Base-by-base conservation (phyloP, 1,140 invertebrate genomes). In the Hormaphis cornu region DNA sequence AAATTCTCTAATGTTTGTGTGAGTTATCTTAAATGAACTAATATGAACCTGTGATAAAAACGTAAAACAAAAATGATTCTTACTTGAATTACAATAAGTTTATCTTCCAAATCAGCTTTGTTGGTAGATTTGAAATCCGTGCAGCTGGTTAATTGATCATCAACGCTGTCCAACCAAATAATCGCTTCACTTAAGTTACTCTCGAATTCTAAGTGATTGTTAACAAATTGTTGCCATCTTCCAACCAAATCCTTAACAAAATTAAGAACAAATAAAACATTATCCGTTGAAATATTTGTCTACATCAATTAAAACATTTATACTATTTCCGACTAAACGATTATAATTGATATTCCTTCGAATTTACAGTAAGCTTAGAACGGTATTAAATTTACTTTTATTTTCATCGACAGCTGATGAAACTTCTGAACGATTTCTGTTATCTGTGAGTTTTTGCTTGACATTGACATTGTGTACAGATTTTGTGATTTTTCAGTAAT, bases 191-290 rank as follows among this genome's bases (percentile, higher is more conserved):
- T 81, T 8, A 93, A 81, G 71, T 88, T 85, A 71, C 85, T 87
- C 20, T 91, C 85, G 76, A 95, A 95, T 72, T 93, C 89, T 79
- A 94, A 87, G 77, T 97, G 93, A 42, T 86, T 88, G 37, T 84
- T 85, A 0, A 95, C 93, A 79, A 94, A 95, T 73, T 91, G 88
- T 73, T 95, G 90, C 95, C 95, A 97, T 70, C 89, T 87, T 52
- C 85, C 84, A 54, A 90, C 89, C 20, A 95, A 78, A 76, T 97
- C 93, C 80, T 83, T 71, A 7, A 70, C 33, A 69, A 22, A 22
- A 3, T 59, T 18, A 70, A 6, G 46, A 48, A 12, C 9, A 30
- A 40, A 48, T 48, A 24, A 50, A 26, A 50, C 16, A n/a, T 35
- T 9, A 63, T 30, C 16, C 46, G 10, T 40, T 44, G 26, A 33